Base-by-base conservation (phyloP, 35 echinoderm and acorn worm genomes). In the Apostichopus parvimensis region DNA sequence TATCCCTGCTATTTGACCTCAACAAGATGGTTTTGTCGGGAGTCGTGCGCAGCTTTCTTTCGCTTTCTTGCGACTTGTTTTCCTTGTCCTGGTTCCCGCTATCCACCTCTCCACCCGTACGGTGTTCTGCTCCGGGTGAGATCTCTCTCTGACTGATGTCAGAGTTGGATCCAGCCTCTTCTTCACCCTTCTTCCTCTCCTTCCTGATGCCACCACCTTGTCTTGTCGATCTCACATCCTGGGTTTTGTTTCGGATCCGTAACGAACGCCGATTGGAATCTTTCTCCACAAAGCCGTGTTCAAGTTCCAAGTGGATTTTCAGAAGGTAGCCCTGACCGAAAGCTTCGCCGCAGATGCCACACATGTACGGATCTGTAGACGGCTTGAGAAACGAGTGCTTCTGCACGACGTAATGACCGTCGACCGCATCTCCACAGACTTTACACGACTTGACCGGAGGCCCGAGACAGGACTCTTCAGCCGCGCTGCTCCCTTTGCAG, bases 271-370 rank as follows among this genome's bases (percentile, higher is more conserved):
- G 15, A 21, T 59, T 79, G 13, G 60, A 66, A 28, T 91, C 73
- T 57, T 87, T 58, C 53, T 79, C 89, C 17, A 91, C 72, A 61
- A 78, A 91, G n/a, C 89, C 89, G 20, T 91, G 89, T 66, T 91
- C 89, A 9, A 91, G 20, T 25, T 91, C 89, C 73, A 91, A 7
- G 79, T 91, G 89, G 17, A 91, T 91, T 66, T 91, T 91, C 2
- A 91, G 55, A 7, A 91, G 61, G 59, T 78, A 91, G 9, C 89
- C 89, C 14, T 91, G 22, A 4, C 13, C 54, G 34, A 91, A 91
- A 9, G 89, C 76, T 12, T 91, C 89, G 9, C 89, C 72, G 59
- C 89, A 91, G 25, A 91, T 91, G 54, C 89, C 89, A 78, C 89
- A 91, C 89, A 91, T 79, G 54, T 91, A 91, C 9, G 89, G 89